A percentile compares a stretch with the other conserved stretches of the same genome.
Evolutionary conservation across 2,113 vertebrate genomes (phyloP).

Genomic region (Scortum barcoo): DNA sequence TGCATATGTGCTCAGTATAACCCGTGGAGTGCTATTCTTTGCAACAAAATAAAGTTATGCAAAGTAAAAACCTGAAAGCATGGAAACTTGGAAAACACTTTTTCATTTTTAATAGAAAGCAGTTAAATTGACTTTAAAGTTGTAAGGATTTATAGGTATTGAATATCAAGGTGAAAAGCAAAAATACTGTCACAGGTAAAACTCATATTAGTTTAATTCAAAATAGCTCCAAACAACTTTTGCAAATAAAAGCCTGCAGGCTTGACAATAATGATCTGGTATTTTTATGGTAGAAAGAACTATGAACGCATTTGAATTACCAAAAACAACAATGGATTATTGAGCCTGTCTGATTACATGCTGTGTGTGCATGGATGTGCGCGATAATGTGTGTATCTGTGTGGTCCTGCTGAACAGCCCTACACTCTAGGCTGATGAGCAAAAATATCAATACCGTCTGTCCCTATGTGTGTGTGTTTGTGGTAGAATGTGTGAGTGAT

Average conservation of each 20-base stretch:
- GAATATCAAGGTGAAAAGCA: slow-evolving; percentile 14
- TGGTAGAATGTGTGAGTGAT: slow-evolving; percentile 41
- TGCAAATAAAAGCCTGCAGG: slow-evolving; percentile 35
- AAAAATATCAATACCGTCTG: slow-evolving; percentile 79
- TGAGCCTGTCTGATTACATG: slow-evolving; percentile 70
- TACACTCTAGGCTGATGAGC: slow-evolving; percentile 60
- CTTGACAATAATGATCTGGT: slow-evolving; percentile 45
- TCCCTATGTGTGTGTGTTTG: slow-evolving; percentile 44
- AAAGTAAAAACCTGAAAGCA: not conserved
- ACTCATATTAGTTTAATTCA: slow-evolving; percentile 4
- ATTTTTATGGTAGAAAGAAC: slow-evolving; percentile 52
- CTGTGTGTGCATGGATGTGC: slow-evolving; percentile 30
- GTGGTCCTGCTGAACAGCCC: slow-evolving; percentile 43
- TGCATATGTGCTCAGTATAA: not conserved
- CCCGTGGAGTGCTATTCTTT: not conserved
- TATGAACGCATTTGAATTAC: slow-evolving; percentile 57
- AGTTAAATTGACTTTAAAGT: slow-evolving; percentile 4
- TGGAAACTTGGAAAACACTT: slow-evolving; percentile 1
- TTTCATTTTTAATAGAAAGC: slow-evolving; percentile 22
- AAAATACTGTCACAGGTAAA: slow-evolving; percentile 18
- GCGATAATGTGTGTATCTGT: slow-evolving; percentile 7
- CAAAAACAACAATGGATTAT: slow-evolving; percentile 74
- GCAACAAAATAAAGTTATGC: not conserved
- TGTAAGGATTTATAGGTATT: slow-evolving; percentile 25
- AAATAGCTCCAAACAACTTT: slow-evolving; percentile 48